Percentiles rank a stretch among this genome's conserved stretches.
These are phyloP conservation scores for Oscheius sp. DNA, from an alignment of 2,888 invertebrate species.

Conservation along the genomic window DNA sequence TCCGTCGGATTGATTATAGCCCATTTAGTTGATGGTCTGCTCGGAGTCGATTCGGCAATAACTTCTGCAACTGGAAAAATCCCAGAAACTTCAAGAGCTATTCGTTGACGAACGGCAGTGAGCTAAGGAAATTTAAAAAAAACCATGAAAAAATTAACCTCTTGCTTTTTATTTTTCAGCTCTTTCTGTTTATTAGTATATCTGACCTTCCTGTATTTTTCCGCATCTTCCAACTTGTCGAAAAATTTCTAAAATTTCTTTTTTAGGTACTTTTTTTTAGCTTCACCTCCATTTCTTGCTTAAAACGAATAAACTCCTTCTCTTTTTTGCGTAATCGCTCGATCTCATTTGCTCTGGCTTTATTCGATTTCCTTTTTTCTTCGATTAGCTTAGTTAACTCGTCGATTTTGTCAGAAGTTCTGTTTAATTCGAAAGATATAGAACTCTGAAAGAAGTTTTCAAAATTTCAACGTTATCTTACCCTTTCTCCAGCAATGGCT, in stretches of 20 bases:
- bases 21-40: conserved; percentile 19
- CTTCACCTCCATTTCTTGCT: not conserved
- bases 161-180: not conserved
- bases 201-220: not conserved
- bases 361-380: not conserved
- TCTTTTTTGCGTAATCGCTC: not conserved
- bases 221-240: not conserved
- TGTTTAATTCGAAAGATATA: conserved; percentile 2
- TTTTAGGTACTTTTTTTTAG: not conserved
- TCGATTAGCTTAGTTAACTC: not conserved
- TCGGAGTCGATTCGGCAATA: conserved; percentile 3
- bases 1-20: conserved; percentile 17
- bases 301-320: not conserved
- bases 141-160: not conserved
- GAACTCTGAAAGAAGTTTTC: not conserved
- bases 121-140: conserved; percentile 2
- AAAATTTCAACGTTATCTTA: not conserved
- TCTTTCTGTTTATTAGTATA: not conserved
- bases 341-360: not conserved
- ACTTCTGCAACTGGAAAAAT: conserved; percentile 21
- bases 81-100: not conserved
- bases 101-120: not conserved
- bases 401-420: conserved; percentile 13
- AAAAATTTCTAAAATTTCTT: not conserved
- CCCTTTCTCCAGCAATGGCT: not conserved